Evolutionary conservation across 1,140 invertebrate species (phyloP).

Genomic region (Chrysopa pallens): DNA sequence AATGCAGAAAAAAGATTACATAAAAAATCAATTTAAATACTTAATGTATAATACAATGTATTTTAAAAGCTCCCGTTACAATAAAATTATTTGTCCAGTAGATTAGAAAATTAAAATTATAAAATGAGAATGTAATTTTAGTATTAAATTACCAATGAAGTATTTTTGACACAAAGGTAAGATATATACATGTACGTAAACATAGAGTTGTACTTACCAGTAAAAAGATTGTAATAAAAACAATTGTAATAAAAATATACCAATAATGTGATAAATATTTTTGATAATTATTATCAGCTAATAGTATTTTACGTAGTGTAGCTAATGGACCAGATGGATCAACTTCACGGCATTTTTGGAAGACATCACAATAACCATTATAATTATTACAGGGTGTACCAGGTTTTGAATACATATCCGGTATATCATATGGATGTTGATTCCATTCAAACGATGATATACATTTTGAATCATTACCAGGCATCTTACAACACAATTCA

Average conservation of each 20-base stretch:
- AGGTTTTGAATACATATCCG: constrained; percentile 84
- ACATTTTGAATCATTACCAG: constrained; percentile 62
- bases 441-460: constrained; percentile 86
- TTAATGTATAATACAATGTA: too few relatives aligned
- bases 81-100: too few relatives aligned
- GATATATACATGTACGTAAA: constrained; percentile 6
- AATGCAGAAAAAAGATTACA: too few relatives aligned
- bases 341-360: constrained; percentile 89
- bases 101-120: too few relatives aligned
- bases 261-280: constrained; percentile 70
- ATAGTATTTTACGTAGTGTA: constrained; percentile 65
- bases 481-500: constrained; percentile 75
- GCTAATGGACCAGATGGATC: constrained; percentile 90
- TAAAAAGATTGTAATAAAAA: constrained; percentile 50
- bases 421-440: constrained; percentile 69
- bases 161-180: not conserved
- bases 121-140: too few relatives aligned
- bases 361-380: constrained; percentile 98
- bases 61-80: too few relatives aligned
- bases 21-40: too few relatives aligned
- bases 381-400: constrained; percentile 96
- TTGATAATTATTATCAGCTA: constrained; percentile 75
- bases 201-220: constrained; percentile 44
- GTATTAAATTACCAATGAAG: too few relatives aligned
- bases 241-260: constrained; percentile 63